These are phyloP conservation scores for Aleiodes sp. DNA, from an alignment of 1,140 invertebrate genomes.

Conservation along the genomic window DNA sequence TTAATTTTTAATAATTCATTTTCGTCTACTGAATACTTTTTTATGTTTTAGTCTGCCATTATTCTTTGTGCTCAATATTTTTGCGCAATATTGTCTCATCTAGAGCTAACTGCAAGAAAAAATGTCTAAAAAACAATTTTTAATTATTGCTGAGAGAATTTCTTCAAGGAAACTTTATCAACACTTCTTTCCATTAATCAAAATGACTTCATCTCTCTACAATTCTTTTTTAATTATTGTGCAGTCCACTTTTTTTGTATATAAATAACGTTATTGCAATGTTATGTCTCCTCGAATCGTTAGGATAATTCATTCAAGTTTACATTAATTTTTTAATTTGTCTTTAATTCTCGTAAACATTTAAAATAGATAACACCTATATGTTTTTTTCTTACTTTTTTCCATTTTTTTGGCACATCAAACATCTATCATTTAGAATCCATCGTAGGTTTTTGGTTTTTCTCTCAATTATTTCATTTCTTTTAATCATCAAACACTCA, in stretches of 20 bases:
- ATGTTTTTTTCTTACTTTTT: slow-evolving; percentile 27
- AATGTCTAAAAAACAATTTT: background rate
- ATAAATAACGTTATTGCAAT: slow-evolving; percentile 50
- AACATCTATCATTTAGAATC: slow-evolving; percentile 53
- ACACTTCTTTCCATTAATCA: slow-evolving; percentile 4
- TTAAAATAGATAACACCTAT: slow-evolving; percentile 61
- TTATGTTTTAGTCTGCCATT: background rate
- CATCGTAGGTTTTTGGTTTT: background rate
- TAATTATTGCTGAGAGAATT: background rate
- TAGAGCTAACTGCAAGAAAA: background rate
- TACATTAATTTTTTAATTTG: background rate
- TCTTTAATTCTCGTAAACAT: slow-evolving; percentile 50
- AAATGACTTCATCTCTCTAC: background rate
- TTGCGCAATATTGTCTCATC: background rate
- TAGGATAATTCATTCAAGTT: slow-evolving; percentile 13
- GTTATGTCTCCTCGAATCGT: background rate
- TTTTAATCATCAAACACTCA: background rate
- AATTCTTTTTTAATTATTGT: slow-evolving; percentile 35
- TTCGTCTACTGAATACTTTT: background rate
- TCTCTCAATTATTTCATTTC: background rate
- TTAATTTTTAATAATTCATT: background rate
- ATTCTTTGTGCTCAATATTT: too few species aligned
- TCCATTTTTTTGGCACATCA: slow-evolving; percentile 57
- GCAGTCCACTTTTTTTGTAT: slow-evolving; percentile 45
- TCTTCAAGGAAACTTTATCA: background rate